A percentile compares a stretch with the other conserved stretches of the same genome.
phyloP scores from a whole-genome alignment of 1,140 invertebrate species.

The Geopemphigus sp. region DNA sequence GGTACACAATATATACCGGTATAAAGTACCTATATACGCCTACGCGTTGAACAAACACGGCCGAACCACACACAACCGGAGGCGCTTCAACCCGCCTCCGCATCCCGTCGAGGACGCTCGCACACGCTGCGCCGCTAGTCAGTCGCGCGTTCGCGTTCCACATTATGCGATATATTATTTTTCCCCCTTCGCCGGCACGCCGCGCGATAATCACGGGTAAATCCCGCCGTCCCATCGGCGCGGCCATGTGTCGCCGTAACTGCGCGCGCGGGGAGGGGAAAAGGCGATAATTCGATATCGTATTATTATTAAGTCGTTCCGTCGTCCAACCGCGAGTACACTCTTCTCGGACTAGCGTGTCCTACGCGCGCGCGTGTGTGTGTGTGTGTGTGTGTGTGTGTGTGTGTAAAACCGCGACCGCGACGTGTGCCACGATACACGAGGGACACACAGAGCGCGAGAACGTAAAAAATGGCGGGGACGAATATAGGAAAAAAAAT shows the following conservation, averaged over 20 bases:
- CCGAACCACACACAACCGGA: slow-evolving; percentile 21
- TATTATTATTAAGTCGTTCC: slow-evolving; percentile 33
- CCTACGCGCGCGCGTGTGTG: too few species aligned
- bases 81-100: slow-evolving; percentile 18
- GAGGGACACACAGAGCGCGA: slow-evolving; percentile 1
- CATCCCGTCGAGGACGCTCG: too few species aligned
- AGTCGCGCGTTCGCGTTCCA: background rate
- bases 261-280: background rate
- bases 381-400: too few species aligned
- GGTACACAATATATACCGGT: too few species aligned
- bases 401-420: background rate
- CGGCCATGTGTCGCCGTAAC: too few species aligned
- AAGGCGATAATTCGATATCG: slow-evolving; percentile 35
- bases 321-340: too few species aligned
- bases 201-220: background rate
- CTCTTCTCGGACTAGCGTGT: too few species aligned
- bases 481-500: too few species aligned
- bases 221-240: background rate
- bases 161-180: slow-evolving; percentile 4
- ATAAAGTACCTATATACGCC: background rate
- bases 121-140: too few species aligned
- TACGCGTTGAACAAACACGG: background rate
- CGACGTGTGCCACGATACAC: slow-evolving; percentile 3
- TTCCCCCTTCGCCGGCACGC: background rate
- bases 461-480: too few species aligned